A percentile compares a stretch with the other conserved stretches of the same genome.
These are phyloP conservation scores for Gymnothorax javanicus DNA, from an alignment of 2,797 vertebrate species.

Conservation along the genomic window DNA sequence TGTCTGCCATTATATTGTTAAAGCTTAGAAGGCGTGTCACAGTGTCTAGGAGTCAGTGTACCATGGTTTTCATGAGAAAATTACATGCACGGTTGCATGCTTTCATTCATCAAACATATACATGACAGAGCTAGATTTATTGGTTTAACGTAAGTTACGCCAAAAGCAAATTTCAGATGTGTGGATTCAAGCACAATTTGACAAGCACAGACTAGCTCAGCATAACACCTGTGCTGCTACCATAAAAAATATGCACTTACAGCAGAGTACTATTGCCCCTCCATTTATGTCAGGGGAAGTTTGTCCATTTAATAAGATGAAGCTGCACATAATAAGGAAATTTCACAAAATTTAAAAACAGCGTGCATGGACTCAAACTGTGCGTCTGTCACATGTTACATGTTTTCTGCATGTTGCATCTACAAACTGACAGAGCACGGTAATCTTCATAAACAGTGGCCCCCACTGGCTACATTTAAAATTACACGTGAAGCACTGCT, in stretches of 20 bases:
- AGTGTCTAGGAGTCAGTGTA: neutral
- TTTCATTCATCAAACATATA: neutral
- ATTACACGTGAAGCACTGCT: no score
- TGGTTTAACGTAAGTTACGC: neutral
- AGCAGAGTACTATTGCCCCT: neutral
- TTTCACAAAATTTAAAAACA: no score
- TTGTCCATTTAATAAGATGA: no score
- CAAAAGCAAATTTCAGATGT: neutral
- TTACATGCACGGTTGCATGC: neutral
- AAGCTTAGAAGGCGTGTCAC: neutral
- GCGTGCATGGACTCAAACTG: no score
- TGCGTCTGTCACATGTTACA: no score
- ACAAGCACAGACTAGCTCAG: neutral
- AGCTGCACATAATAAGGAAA: no score
- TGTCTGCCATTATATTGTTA: neutral
- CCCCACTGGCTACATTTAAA: no score
- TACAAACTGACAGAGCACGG: no score
- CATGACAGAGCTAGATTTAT: neutral
- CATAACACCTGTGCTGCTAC: neutral
- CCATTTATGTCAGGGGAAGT: neutral
- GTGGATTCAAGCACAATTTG: neutral
- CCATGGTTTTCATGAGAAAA: neutral
- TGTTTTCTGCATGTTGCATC: no score
- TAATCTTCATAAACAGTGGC: no score
- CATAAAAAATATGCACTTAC: neutral